Evolutionary conservation across 2,113 vertebrate genomes (phyloP).

Genomic region (Sylvia atricapilla): DNA sequence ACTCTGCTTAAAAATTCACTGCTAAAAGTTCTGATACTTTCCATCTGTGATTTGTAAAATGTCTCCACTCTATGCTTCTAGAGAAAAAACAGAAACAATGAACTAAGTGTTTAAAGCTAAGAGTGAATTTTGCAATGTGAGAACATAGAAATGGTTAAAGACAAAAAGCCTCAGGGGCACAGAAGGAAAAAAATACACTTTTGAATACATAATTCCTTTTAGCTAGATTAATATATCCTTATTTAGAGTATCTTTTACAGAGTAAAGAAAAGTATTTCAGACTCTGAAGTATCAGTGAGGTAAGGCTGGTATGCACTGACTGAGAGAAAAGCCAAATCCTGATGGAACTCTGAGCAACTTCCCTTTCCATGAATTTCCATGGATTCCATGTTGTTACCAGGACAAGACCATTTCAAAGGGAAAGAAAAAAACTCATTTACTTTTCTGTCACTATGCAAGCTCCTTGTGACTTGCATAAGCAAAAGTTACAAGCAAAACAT

Average conservation of each 20-base stretch:
- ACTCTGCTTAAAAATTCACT: background rate
- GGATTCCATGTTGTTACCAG: background rate
- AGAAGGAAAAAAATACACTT: background rate
- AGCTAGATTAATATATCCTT: background rate
- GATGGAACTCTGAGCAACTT: background rate
- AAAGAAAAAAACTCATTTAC: background rate
- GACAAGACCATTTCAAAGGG: background rate
- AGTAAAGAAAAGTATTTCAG: background rate
- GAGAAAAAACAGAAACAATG: background rate
- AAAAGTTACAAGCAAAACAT: background rate
- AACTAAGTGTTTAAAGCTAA: background rate
- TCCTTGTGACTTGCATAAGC: background rate
- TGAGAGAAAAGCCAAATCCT: background rate
- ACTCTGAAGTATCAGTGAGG: background rate
- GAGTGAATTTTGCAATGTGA: background rate
- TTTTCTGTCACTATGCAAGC: background rate
- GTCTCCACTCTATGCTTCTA: background rate
- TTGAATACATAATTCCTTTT: background rate
- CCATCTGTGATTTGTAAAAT: background rate
- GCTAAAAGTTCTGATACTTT: background rate
- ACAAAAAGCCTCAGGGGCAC: rapidly evolving
- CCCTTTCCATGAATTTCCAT: background rate
- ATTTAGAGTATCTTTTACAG: background rate
- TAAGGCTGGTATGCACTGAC: background rate
- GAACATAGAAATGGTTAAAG: background rate